These are phyloP conservation scores for Psittacus erithacus DNA, from an alignment of 2,113 vertebrate genomes.

Conservation along the genomic window DNA sequence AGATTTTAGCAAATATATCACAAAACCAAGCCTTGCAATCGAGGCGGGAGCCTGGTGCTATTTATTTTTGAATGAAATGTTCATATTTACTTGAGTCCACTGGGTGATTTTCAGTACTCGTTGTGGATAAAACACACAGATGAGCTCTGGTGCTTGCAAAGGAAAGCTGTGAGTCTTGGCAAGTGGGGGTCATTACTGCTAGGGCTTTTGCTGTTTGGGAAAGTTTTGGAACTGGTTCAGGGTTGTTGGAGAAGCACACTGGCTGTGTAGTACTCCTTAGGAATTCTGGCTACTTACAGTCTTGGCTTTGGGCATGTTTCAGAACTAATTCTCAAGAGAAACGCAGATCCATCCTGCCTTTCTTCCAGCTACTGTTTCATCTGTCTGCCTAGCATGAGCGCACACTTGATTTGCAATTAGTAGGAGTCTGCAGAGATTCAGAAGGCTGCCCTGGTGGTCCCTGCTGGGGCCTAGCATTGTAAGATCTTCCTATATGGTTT, in stretches of 20 bases:
- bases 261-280: background rate
- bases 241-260: background rate
- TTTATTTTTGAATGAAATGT: constrained; percentile 4
- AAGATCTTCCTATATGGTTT: background rate
- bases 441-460: constrained; percentile 25
- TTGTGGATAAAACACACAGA: constrained; percentile 18
- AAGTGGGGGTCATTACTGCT: background rate
- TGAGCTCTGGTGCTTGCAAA: background rate
- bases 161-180: constrained; percentile 21
- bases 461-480: background rate
- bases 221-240: background rate
- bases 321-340: constrained; percentile 35
- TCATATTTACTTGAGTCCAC: background rate
- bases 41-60: background rate
- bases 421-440: constrained; percentile 33
- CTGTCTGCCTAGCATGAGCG: constrained; percentile 51
- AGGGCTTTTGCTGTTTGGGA: background rate
- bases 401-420: constrained; percentile 44
- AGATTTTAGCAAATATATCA: background rate
- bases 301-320: constrained; percentile 8
- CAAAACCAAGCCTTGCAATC: background rate
- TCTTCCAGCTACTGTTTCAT: constrained; percentile 12
- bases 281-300: constrained; percentile 33
- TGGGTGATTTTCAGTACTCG: background rate
- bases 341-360: constrained; percentile 14